Base-by-base conservation (phyloP, 2,113 vertebrate species). In the Brienomyrus brachyistius region DNA sequence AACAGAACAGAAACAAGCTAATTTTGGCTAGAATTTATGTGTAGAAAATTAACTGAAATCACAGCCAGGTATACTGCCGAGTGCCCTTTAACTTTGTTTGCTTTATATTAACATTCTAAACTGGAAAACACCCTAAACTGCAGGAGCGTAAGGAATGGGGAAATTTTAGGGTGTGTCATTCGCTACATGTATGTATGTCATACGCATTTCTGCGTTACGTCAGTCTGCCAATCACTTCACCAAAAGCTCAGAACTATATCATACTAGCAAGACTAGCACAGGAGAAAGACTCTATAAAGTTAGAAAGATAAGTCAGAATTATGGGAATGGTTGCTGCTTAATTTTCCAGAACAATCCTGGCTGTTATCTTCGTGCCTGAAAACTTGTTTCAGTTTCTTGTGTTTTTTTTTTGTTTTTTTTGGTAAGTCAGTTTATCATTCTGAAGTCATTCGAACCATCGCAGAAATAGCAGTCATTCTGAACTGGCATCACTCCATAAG, bases 401-500 rank as follows among this genome's bases (percentile, higher is more conserved):
- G 27, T 31, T 35, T 40, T 31, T 31, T 31, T 31, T 77, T 77
- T 40, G 35, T 77, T 77, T 77, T 40, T 77, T 77, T 77, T 40
- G 74, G 35, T 40, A 40, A 77, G 70, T 77, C 31, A 31, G n/a
- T n/a, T 31, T 70, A 70, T 70, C 62, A 21, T 40, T 17, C 35
- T 80, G 74, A 80, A 80, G 35, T 80, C 74, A 80, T 80, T 80
- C 40, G 15, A 43, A 40, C 74, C 35, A 43, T 80, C 19, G 13
- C 74, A 80, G 31, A 80, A 80, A 80, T 17, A 40, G 27, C 2
- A 27, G 27, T 77, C 31, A 19, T 19, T 80, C 31, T 80, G 74
- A 80, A 40, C 89, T 91, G 31, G 47, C 56, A 54, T 59, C 77
- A 70, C 93, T 94, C 91, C 83, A 56, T 92, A 94, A 93, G 93